Percentiles rank a stretch among this genome's conserved stretches.
These are phyloP conservation scores for Mimumesa dahlbomi DNA, from an alignment of 2,888 invertebrate species.

Conservation along the genomic window DNA sequence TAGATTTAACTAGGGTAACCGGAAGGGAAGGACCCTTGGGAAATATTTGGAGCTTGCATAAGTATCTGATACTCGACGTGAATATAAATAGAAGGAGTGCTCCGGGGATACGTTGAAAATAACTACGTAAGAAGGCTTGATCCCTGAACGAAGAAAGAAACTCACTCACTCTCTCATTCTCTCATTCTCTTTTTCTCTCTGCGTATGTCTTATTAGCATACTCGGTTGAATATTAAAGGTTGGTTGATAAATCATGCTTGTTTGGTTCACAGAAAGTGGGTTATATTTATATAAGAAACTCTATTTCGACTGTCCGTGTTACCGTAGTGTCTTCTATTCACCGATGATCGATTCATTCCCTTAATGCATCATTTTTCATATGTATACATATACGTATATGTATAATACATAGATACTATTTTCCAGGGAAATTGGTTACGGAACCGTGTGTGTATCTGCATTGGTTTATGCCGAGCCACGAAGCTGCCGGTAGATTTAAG, in stretches of 20 bases:
- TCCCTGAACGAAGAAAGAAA: too few relatives aligned
- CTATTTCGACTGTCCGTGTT: background rate
- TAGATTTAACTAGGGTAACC: background rate
- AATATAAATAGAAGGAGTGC: background rate
- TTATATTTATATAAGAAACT: background rate
- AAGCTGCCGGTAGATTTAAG: slow-evolving; percentile 27
- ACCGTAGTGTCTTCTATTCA: too few relatives aligned
- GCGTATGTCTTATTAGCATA: too few relatives aligned
- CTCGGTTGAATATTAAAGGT: background rate
- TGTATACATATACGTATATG: too few relatives aligned
- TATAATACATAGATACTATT: slow-evolving; percentile 43
- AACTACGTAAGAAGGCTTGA: background rate
- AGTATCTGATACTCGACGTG: background rate
- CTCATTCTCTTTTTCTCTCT: too few relatives aligned
- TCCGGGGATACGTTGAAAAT: background rate
- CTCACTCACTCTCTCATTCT: too few relatives aligned
- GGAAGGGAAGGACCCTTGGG: slow-evolving; percentile 1
- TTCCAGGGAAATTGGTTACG: slow-evolving; percentile 22
- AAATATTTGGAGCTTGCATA: slow-evolving; percentile 2
- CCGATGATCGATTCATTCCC: background rate
- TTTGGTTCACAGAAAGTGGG: too few relatives aligned
- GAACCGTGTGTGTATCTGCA: slow-evolving; percentile 12
- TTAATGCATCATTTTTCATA: background rate
- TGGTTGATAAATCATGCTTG: too few relatives aligned
- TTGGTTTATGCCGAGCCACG: background rate